Evolutionary conservation across 2,113 vertebrate species (phyloP), one percentile per base, ranked within the genome.

Genomic region (Stigmatopora nigra): DNA sequence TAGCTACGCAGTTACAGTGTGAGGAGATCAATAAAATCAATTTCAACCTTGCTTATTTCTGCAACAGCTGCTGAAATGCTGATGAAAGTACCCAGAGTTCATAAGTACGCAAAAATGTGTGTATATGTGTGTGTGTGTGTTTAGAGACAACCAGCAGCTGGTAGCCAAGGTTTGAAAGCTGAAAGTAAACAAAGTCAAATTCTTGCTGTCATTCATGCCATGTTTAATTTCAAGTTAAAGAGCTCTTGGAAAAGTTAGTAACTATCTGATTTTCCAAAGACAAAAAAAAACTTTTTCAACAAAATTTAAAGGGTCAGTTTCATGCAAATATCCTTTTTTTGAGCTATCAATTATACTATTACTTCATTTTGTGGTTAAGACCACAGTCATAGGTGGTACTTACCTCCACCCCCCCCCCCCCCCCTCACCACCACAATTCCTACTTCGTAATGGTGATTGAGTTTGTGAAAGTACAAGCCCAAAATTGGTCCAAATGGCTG

Each of bases 11-110:
- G 61, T 57, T 61, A 58, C 62, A 51, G n/a, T 64, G 52, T 48
- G 47, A 64, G 49, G n/a, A 41, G 65, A 75, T 75, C 47, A 46
- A 69, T 69, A 68, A 65, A 65, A 48, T 64, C 25, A 19, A 68
- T 67, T 51, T 58, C 31, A 53, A 44, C 22, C 48, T 41, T 48
- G 35, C 67, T 13, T 9, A 36, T 22, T 60, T 5, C 25, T 19
- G 56, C 61, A 22, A 25, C 22, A 36, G 51, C 58, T 53, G 62
- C 51, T 59, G 12, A 20, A 53, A 14, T 31, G 64, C 56, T 63
- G 51, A 68, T 70, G 56, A 61, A 73, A 69, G 64, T 65, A 25
- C 62, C 41, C 22, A 46, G n/a, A 20, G 13, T 61, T 61, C 36
- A 61, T 61, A 41, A 61, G n/a, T 20, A 61, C n/a, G 8, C 57